Base-by-base conservation (phyloP, 2,113 vertebrate species). In the Cettia cetti region DNA sequence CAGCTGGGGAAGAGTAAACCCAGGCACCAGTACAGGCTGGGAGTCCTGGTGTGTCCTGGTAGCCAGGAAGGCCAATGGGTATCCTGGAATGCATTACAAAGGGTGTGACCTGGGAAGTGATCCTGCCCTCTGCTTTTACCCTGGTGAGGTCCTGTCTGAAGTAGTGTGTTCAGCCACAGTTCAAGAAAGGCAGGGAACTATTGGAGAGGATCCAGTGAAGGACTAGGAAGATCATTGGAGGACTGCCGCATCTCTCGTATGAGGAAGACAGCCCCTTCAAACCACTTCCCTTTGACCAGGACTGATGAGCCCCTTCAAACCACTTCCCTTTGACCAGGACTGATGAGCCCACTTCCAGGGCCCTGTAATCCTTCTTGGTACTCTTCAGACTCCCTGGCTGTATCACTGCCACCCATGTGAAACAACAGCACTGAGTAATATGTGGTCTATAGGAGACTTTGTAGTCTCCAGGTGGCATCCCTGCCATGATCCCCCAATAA, bases 181-280 rank as follows among this genome's bases (percentile, higher is more conserved):
- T 54, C 56, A 63, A 47, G 47, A 69, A 45, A 45, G 45, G 10
- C 33, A 37, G 23, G 37, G 16, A 53, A 8, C 37, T 59, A 15
- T 53, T 60, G 33, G 19, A 30, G 8, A 63, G 10, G 47, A n/a
- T 61, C 13, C 10, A 20, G n/a, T 9, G 15, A 53, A 39, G 1
- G 8, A 19, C n/a, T 53, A 14, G n/a, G 19, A 61, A 30, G 22
- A 53, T 20, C 8, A 23, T 2, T 39, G 35, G 10, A 61, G 6
- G 20, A 40, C 40, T 54, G 13, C 13, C 7, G 2, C 13, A 17
- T 30, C 7, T 47, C 33, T 47, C 1, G 0, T 54, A 16, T 6
- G 24, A 79, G 30, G n/a, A 87, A n/a, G 33, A 53, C 0, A 1
- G 18, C 13, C 28, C 23, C 21, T n/a, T 82, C 60, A 33, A 52